These are phyloP conservation scores for Cyanocitta stelleri DNA, from an alignment of 2,113 vertebrate species.

Conservation along the genomic window DNA sequence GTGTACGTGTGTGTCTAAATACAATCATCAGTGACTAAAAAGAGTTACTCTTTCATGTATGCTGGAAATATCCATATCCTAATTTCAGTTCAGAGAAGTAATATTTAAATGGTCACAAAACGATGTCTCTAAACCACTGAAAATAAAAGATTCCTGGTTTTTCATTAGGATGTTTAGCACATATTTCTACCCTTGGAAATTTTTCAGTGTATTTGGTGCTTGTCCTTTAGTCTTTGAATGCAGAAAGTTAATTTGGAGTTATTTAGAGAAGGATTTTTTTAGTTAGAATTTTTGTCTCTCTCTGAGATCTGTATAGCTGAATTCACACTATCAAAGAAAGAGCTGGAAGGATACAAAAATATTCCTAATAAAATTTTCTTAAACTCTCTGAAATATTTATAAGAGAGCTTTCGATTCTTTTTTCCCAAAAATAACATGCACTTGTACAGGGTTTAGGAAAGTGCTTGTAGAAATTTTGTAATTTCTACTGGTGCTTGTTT, in stretches of 20 bases:
- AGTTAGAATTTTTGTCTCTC: not conserved
- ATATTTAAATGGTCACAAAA: not conserved
- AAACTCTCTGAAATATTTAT: not conserved
- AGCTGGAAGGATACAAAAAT: not conserved
- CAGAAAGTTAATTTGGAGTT: not conserved
- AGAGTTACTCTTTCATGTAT: not conserved
- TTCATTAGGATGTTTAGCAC: not conserved
- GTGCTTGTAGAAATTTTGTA: not conserved
- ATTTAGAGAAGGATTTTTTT: not conserved
- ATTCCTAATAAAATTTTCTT: not conserved
- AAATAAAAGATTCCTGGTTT: not conserved
- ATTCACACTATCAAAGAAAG: not conserved
- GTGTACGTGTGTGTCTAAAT: not conserved
- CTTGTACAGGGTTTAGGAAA: not conserved
- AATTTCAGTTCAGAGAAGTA: not conserved
- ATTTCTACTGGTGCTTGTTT: not conserved
- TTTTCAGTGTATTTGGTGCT: not conserved
- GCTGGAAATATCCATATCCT: not conserved
- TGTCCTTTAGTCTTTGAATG: not conserved
- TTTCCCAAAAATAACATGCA: not conserved
- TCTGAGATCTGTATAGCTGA: not conserved
- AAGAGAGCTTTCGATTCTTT: not conserved
- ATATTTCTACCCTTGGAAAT: not conserved
- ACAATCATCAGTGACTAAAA: not conserved
- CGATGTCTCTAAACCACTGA: not conserved